phyloP scores from a whole-genome alignment of 2,113 vertebrate genomes.

The Actenoides hombroni region DNA sequence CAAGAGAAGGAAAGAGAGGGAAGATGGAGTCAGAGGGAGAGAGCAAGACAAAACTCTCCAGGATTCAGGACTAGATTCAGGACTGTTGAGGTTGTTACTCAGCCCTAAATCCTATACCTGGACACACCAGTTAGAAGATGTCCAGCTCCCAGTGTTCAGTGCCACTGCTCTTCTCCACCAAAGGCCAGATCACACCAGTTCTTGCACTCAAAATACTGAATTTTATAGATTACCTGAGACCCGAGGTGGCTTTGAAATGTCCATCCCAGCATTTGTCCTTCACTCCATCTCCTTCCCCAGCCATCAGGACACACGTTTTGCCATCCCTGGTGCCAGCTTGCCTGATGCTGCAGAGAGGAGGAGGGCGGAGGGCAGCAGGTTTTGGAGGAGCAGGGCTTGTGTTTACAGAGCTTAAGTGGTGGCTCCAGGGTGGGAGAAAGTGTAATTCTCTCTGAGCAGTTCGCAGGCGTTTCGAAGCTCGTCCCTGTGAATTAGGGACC shows the following conservation, averaged over 20 bases:
- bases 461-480: slow-evolving; percentile 45
- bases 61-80: background rate
- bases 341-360: background rate
- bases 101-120: background rate
- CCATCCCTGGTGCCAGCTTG: background rate
- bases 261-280: background rate
- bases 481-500: slow-evolving; percentile 60
- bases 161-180: accelerated
- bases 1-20: background rate
- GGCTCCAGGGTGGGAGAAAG: slow-evolving; percentile 48
- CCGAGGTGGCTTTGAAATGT: background rate
- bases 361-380: background rate
- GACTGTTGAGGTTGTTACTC: background rate
- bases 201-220: background rate
- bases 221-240: background rate
- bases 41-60: background rate
- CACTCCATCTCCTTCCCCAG: background rate
- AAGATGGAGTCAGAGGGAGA: background rate
- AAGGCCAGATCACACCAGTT: background rate
- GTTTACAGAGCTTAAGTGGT: background rate
- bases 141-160: background rate
- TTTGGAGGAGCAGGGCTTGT: background rate
- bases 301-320: background rate
- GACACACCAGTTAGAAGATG: background rate
- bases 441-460: slow-evolving; percentile 49